Evolutionary conservation across 2,113 vertebrate species (phyloP).

Genomic region (Cinclus cinclus): DNA sequence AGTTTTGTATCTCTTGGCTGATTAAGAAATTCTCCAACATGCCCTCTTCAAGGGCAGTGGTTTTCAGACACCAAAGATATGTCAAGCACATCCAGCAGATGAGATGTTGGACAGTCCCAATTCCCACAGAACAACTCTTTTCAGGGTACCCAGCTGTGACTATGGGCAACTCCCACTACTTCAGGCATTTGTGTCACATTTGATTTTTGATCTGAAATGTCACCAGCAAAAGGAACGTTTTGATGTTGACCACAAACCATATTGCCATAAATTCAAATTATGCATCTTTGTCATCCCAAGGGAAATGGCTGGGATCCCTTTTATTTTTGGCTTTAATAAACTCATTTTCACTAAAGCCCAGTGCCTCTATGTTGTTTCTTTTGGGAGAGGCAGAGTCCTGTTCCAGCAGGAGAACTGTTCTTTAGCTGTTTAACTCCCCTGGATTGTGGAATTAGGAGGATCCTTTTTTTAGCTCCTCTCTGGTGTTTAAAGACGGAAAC

Average conservation of each 20-base stretch:
- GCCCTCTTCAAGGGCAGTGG: not conserved
- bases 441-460: not conserved
- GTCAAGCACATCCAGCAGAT: not conserved
- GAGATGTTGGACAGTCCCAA: not conserved
- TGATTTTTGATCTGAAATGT: not conserved
- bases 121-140: not conserved
- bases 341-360: not conserved
- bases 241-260: not conserved
- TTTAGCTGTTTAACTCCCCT: not conserved
- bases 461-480: not conserved
- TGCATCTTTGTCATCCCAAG: not conserved
- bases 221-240: not conserved
- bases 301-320: not conserved
- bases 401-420: not conserved
- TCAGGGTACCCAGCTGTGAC: not conserved
- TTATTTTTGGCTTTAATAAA: constrained; percentile 18
- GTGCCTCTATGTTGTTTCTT: not conserved
- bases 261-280: not conserved
- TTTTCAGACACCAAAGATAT: not conserved
- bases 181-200: fast-evolving
- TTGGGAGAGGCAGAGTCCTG: not conserved
- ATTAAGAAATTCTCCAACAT: not conserved
- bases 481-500: not conserved
- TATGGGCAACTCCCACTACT: not conserved
- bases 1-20: not conserved